A percentile compares a stretch with the other conserved stretches of the same genome.
phyloP scores from a whole-genome alignment of 2,888 invertebrate species.

The Hydrotaea cyrtoneurina region DNA sequence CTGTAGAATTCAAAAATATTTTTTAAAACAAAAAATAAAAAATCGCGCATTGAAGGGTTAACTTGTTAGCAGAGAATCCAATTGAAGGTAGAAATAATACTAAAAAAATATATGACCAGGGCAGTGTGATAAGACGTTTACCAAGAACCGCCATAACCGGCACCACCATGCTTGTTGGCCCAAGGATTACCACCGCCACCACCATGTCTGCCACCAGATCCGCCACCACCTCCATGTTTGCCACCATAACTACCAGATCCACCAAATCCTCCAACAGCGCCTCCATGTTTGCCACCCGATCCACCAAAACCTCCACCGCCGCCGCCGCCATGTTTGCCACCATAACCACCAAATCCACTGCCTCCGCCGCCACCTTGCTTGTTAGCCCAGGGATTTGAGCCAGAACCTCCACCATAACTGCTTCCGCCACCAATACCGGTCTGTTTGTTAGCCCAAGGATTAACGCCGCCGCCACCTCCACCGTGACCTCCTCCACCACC shows the following conservation, averaged over 20 bases:
- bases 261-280: constrained; percentile 40
- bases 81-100: no score
- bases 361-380: not conserved
- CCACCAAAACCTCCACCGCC: constrained; percentile 65
- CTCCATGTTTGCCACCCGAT: constrained; percentile 53
- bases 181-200: not conserved
- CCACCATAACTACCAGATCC: constrained; percentile 29
- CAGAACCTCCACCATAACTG: constrained; percentile 15
- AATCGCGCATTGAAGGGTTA: no score
- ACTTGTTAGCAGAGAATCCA: no score
- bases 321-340: constrained; percentile 59
- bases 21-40: no score
- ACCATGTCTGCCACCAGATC: constrained; percentile 7
- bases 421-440: constrained; percentile 6
- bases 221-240: constrained; percentile 27
- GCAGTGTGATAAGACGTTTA: not conserved
- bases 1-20: no score
- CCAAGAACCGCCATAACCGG: not conserved
- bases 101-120: no score
- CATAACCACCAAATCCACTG: not conserved
- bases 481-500: constrained; percentile 27
- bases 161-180: no score
- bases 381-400: not conserved
- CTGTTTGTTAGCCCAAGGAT: constrained; percentile 37
- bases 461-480: not conserved